These are phyloP conservation scores for Thalpophila matura DNA, from an alignment of 2,888 invertebrate species.

Conservation along the genomic window DNA sequence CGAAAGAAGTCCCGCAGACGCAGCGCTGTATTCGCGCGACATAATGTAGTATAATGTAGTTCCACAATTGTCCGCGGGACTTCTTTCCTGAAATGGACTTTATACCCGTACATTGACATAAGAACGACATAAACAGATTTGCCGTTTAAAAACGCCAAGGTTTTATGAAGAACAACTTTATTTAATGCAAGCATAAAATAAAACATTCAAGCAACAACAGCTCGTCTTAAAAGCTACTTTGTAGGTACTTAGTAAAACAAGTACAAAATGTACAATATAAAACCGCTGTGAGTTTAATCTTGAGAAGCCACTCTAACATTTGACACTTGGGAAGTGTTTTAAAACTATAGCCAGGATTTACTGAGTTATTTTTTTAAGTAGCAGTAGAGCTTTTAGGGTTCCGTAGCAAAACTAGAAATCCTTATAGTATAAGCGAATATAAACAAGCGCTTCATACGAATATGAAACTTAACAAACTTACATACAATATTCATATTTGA, in stretches of 20 bases:
- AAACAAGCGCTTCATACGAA: no score
- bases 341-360: slow-evolving; percentile 17
- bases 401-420: no score
- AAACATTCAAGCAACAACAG: slow-evolving; percentile 17
- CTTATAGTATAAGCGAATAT: no score
- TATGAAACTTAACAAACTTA: no score
- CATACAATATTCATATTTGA: no score
- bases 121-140: not conserved
- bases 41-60: no score
- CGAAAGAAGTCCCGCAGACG: no score
- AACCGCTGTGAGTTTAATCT: slow-evolving; percentile 28
- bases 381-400: not conserved
- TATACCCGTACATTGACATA: not conserved
- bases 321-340: slow-evolving; percentile 35
- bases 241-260: slow-evolving; percentile 26
- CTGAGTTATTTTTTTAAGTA: not conserved
- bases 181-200: slow-evolving; percentile 30
- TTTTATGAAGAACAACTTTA: slow-evolving; percentile 1
- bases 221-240: slow-evolving; percentile 17
- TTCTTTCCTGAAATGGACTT: no score
- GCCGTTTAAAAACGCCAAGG: not conserved
- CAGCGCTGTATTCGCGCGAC: no score
- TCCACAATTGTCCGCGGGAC: no score
- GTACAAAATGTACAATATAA: slow-evolving; percentile 34
- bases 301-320: slow-evolving; percentile 30